Base-by-base conservation (phyloP, 2,797 vertebrate species). In the Hyperoplus lanceolatus region DNA sequence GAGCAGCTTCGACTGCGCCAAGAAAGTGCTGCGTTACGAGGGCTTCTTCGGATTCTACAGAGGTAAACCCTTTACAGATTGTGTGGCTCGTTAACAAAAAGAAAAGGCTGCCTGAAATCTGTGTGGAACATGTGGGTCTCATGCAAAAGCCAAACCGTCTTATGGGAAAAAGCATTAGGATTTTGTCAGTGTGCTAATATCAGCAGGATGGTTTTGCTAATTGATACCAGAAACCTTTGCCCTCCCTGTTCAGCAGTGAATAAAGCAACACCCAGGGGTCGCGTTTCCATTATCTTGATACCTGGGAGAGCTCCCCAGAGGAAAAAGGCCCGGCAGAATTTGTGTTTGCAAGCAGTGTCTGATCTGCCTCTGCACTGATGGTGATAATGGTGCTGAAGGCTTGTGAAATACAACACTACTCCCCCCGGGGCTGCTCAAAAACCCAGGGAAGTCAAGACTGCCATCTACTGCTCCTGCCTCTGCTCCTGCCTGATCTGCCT, bases 1-100 rank as follows among this genome's bases (percentile, higher is more conserved):
- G 93, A 99, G 95, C 95, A 99, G 98, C 92, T 99, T 98, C 46
- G 97, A 99, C 93, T 99, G 98, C 79, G 97, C 97, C 53, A 99
- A 97, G 95, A 98, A 98, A 83, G 97, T 99, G 81, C 93, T 99
- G 63, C 96, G 97, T 73, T 98, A 97, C 48, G 97, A 99, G 92
- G 97, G 97, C 81, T 92, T 97, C 94, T 97, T 97, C 74, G 97
- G 97, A 70, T 97, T 99, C 86, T 99, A 99, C 92, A 95, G 97
- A 96, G 97, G 98, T 99, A 95, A 65, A 81, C 48, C 43, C 46
- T 21, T 70, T 11, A 2, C 68, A 51, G 72, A 8, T 70, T 76
- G 21, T 15, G 8, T 15, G 39, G 73, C 11, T 15, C 4, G 8
- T 50, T 29, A 29, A 29, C 29, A 29, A 29, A 29, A 29, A 18